Percentiles rank a stretch among this genome's conserved stretches.
Conservation (phyloP, 2,113 vertebrate species). For the Epinephelus cyanopodus region DNA sequence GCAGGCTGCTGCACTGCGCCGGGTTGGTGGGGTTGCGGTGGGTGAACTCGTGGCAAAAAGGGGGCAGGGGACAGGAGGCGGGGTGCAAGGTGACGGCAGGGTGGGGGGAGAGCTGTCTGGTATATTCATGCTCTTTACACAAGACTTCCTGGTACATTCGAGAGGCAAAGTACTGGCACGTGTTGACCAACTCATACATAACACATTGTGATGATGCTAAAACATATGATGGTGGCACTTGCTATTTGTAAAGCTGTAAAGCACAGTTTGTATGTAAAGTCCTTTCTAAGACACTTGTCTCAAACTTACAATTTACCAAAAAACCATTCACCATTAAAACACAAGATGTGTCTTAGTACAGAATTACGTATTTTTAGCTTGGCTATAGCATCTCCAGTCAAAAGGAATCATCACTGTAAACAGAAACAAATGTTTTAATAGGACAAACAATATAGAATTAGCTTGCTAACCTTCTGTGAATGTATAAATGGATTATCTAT, state of each 20-base stretch:
- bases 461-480: neutral
- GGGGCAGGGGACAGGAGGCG: conserved; percentile 27
- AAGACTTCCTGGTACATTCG: conserved; percentile 18
- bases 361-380: neutral
- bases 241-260: no score
- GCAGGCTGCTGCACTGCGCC: conserved; percentile 31
- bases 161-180: conserved; percentile 30
- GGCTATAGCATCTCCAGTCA: neutral
- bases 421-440: no score
- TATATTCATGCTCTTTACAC: conserved; percentile 45
- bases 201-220: neutral
- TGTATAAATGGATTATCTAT: neutral
- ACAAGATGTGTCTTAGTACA: neutral
- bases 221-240: neutral
- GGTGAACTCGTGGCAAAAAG: conserved; percentile 46
- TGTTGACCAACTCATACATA: conserved; percentile 21
- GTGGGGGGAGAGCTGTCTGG: conserved; percentile 24
- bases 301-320: no score
- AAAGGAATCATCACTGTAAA: neutral
- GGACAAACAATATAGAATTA: no score
- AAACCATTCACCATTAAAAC: no score
- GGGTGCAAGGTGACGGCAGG: conserved; percentile 46
- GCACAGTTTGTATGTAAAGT: neutral
- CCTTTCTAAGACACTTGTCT: neutral
- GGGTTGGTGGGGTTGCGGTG: conserved; percentile 17